Base-by-base conservation (phyloP, 2,888 invertebrate species). In the Caenorhabditis angaria region DNA sequence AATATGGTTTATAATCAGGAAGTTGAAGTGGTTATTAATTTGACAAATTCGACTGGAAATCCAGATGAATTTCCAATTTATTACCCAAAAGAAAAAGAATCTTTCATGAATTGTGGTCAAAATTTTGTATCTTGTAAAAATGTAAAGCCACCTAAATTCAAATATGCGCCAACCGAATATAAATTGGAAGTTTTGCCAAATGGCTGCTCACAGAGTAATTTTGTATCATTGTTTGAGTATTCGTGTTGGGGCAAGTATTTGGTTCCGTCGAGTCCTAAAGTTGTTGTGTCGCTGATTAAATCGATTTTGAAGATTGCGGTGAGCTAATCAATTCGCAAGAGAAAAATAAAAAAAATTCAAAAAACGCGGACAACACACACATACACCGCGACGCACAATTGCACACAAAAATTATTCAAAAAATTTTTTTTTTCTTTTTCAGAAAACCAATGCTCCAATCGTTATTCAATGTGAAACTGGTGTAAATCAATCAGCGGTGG, bases 391-490 rank as follows among this genome's bases (percentile, higher is more conserved):
- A 32, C 32, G n/a, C 5, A 18, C 4, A 48, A 48, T 4, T 51
- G 14, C 20, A 14, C 22, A 48, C 29, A 14, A 20, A 27, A n/a
- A 50, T 22, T 8, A 1, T 41, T 24, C 3, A 22, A 4, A 24
- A 48, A 48, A 48, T 10, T n/a, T 22, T 6, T 51, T 24, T 6
- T 24, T 4, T 20, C 10, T 12, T 51, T 61, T 62, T 22, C 29
- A 62, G 62, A 62, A 47, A 25, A 2, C 25, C n/a, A n/a, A 20
- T 41, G 62, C 56, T 2, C 55, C 62, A 4, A 12, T 62, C 0
- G 55, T 62, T 18, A 56, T 62, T 18, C 62, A 62, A 14, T 62
- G 62, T 48, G 62, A 62, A 55, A 62, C 55, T 1, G 62, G 62
- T 0, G 62, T 62, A 47, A 62, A 62, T 41, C 62, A 62, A 29